A percentile compares a stretch with the other conserved stretches of the same genome.
phyloP scores from a whole-genome alignment of 2,113 vertebrate genomes.

The Psophia crepitans region DNA sequence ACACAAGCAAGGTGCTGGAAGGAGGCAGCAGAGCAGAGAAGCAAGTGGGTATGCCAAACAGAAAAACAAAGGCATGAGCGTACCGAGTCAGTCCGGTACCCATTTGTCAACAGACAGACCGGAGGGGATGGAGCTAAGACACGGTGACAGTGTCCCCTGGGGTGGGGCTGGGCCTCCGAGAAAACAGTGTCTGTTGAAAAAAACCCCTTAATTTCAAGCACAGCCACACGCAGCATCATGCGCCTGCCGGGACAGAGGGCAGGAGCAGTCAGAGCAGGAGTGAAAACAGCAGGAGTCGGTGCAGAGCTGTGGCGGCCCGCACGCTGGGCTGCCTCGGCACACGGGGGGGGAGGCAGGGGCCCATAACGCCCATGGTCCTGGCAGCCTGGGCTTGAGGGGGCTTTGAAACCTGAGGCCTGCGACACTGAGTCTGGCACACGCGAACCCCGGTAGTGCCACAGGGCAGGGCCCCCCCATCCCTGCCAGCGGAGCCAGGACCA shows the following conservation, averaged over 20 bases:
- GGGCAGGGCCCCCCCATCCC: neutral
- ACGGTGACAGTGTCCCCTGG: neutral
- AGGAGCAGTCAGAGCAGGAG: no score
- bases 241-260: no score
- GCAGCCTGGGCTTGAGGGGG: neutral
- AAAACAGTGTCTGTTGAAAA: neutral
- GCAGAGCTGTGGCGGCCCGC: neutral
- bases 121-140: neutral
- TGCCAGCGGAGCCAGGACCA: neutral
- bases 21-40: neutral
- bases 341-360: neutral
- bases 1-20: neutral
- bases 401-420: neutral
- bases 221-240: rapidly evolving
- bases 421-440: neutral
- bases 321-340: no score
- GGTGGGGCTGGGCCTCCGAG: neutral
- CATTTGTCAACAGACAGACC: neutral
- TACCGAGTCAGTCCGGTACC: neutral
- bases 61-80: neutral
- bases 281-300: neutral
- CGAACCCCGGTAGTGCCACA: neutral
- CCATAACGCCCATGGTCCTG: rapidly evolving
- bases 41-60: neutral
- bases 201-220: neutral